phyloP scores from a whole-genome alignment of 2,888 invertebrate species.

The Noctua pronuba region DNA sequence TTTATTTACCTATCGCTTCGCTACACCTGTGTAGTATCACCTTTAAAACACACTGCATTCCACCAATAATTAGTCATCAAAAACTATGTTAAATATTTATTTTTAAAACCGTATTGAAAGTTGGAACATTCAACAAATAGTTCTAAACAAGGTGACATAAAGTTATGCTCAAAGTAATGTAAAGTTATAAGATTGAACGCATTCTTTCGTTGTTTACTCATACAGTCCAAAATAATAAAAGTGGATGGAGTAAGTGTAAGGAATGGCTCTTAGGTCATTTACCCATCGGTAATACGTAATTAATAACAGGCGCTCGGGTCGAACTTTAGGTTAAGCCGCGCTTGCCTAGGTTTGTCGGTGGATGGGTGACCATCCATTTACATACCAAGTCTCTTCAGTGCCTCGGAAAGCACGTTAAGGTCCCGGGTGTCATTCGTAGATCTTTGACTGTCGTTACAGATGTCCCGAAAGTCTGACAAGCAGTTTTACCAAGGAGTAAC shows the following conservation, averaged over 20 bases:
- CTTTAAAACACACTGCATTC: conserved; percentile 41
- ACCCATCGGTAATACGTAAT: not conserved
- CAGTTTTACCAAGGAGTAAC: not conserved
- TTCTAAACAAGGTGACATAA: conserved; percentile 22
- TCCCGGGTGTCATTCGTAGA: not conserved
- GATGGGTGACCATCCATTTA: not conserved
- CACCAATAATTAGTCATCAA: conserved; percentile 52
- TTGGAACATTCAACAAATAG: conserved; percentile 20
- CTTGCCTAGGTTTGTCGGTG: not conserved
- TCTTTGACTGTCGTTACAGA: not conserved
- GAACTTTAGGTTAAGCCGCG: not conserved
- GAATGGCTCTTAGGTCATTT: not conserved
- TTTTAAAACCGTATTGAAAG: conserved; percentile 33
- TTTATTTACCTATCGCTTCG: not conserved
- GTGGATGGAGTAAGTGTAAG: not conserved
- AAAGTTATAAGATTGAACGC: conserved; percentile 27
- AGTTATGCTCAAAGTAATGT: conserved; percentile 20
- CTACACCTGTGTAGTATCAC: not conserved
- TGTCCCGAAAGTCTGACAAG: not conserved
- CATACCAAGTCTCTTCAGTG: too few relatives aligned
- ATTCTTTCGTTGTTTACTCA: conserved; percentile 39
- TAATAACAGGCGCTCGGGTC: not conserved
- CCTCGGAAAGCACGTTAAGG: not conserved
- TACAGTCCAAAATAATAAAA: not conserved
- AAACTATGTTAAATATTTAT: conserved; percentile 52